A percentile compares a stretch with the other conserved stretches of the same genome.
Conservation (phyloP, 2,797 vertebrate species). For the Phalanger gymnotis region DNA sequence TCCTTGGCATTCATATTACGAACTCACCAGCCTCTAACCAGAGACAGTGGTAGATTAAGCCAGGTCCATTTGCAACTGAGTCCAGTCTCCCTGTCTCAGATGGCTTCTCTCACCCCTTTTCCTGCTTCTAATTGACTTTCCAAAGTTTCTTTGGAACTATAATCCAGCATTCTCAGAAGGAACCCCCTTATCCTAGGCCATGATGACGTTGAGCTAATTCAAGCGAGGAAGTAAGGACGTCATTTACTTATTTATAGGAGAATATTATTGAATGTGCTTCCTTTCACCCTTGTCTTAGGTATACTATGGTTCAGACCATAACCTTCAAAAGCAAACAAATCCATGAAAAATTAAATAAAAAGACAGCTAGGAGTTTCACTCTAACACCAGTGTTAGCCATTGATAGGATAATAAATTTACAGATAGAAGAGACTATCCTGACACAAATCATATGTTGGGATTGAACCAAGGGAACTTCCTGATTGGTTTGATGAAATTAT, state of each 20-base stretch:
- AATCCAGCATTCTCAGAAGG: neutral
- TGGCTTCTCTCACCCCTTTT: neutral
- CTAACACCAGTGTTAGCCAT: neutral
- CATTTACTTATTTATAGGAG: neutral
- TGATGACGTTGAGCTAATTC: neutral
- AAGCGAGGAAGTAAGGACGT: neutral
- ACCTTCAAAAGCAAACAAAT: neutral
- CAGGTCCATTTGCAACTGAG: neutral
- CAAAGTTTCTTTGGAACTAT: neutral
- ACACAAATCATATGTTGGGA: neutral
- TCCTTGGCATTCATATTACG: neutral
- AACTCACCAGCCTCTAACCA: neutral
- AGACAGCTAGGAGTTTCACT: neutral
- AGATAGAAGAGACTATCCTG: neutral
- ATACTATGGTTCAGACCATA: neutral
- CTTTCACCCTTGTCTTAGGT: neutral
- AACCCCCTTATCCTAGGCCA: neutral
- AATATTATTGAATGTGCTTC: neutral
- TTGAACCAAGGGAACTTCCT: neutral
- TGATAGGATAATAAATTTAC: neutral
- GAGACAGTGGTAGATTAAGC: neutral
- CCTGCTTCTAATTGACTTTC: neutral
- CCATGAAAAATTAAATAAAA: neutral
- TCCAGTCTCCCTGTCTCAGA: neutral
- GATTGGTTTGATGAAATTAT: neutral